phyloP scores from a whole-genome alignment of 2,113 vertebrate species.

The Chaetura pelagica region DNA sequence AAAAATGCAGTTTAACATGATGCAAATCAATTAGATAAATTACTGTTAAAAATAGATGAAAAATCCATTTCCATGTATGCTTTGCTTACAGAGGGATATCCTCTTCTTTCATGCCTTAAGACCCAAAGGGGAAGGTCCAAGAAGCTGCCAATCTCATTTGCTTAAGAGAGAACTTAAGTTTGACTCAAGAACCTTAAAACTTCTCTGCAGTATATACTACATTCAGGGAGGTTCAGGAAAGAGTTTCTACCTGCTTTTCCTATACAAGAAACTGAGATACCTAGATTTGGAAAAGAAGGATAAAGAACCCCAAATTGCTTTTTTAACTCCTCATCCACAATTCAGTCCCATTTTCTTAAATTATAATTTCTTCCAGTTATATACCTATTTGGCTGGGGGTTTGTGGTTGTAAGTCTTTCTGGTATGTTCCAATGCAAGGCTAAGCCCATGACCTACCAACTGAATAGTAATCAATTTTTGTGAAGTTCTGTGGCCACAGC shows the following conservation, averaged over 20 bases:
- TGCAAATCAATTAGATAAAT: slow-evolving; percentile 21
- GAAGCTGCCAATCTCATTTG: background rate
- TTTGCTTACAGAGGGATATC: background rate
- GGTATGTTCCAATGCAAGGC: background rate
- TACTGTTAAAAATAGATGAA: slow-evolving; percentile 47
- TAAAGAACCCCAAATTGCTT: background rate
- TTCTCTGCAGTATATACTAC: background rate
- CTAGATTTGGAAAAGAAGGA: background rate
- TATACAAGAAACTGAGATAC: background rate
- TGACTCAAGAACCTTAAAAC: background rate
- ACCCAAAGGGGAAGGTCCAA: background rate
- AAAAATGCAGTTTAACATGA: slow-evolving; percentile 16
- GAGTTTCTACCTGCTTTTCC: background rate
- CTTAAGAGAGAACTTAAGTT: background rate
- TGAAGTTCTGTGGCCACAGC: background rate
- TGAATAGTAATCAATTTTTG: background rate
- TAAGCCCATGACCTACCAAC: background rate
- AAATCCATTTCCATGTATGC: background rate
- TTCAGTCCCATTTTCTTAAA: background rate
- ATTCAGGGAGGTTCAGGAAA: background rate
- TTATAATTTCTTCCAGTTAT: background rate
- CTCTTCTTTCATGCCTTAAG: background rate
- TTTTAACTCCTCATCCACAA: background rate
- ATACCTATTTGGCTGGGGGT: background rate
- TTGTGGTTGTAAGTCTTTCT: background rate